phyloP scores from a whole-genome alignment of 1,140 invertebrate species.

The Aethina tumida region DNA sequence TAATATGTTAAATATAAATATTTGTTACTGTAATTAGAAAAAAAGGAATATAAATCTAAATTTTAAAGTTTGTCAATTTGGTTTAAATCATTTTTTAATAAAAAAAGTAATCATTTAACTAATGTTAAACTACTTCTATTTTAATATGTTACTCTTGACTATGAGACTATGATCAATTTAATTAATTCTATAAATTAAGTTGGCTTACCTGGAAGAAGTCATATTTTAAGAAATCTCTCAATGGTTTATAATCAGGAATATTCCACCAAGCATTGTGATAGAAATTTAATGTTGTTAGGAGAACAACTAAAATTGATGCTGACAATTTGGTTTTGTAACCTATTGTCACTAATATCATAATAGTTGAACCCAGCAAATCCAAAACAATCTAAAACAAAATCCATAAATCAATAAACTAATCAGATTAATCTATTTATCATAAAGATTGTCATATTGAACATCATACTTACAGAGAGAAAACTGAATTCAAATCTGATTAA shows the following conservation, averaged over 20 bases:
- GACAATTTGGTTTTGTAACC: slow-evolving; percentile 99
- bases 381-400: slow-evolving; percentile 58
- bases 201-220: slow-evolving; percentile 93
- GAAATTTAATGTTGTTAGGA: slow-evolving; percentile 85
- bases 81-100: too few species aligned
- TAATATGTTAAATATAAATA: too few species aligned
- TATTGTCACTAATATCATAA: slow-evolving; percentile 94
- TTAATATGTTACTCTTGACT: too few species aligned
- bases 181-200: neutral
- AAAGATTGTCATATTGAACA: too few species aligned
- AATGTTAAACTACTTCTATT: too few species aligned
- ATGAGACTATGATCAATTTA: too few species aligned
- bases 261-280: slow-evolving; percentile 99
- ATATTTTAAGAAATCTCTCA: slow-evolving; percentile 98
- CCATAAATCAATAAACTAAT: slow-evolving; percentile 7
- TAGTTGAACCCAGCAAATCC: slow-evolving; percentile 83
- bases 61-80: too few species aligned
- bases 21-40: too few species aligned
- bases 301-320: slow-evolving; percentile 84
- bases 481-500: slow-evolving; percentile 88
- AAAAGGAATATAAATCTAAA: too few species aligned
- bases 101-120: too few species aligned
- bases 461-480: slow-evolving; percentile 68
- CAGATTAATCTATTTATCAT: slow-evolving; percentile 5
- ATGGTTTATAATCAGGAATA: slow-evolving; percentile 86